Conservation (phyloP, 2,888 invertebrate species). For the Nezara viridula region DNA sequence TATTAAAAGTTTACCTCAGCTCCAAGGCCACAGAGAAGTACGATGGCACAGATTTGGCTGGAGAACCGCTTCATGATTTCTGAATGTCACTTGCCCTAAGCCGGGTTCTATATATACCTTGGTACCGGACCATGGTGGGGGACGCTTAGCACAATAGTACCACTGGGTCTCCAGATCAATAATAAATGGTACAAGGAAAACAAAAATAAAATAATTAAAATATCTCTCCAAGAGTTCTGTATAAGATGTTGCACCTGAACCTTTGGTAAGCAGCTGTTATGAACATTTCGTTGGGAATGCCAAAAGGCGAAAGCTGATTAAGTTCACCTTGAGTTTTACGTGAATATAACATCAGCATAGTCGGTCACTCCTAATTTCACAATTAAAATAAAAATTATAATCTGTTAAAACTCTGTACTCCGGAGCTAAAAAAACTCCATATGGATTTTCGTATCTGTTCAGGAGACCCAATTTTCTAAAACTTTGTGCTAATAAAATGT, state of each 20-base stretch:
- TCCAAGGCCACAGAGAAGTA: not conserved
- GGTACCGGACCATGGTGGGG: not conserved
- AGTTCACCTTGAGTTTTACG: not conserved
- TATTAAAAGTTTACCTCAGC: not conserved
- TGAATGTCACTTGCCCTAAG: slow-evolving; percentile 26
- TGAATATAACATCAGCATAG: not conserved
- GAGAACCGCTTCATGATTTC: not conserved
- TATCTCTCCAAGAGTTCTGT: not conserved
- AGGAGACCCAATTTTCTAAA: too few species aligned
- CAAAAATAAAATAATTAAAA: not conserved
- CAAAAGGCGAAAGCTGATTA: not conserved
- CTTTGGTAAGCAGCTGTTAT: not conserved
- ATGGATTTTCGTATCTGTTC: too few species aligned
- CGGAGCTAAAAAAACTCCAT: too few species aligned
- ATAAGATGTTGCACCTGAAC: not conserved
- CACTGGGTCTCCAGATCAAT: not conserved
- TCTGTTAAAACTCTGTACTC: too few species aligned
- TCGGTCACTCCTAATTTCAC: not conserved
- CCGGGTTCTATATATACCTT: slow-evolving; percentile 22
- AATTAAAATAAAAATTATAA: too few species aligned
- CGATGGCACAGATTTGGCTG: not conserved
- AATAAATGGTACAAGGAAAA: not conserved
- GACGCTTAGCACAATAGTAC: not conserved
- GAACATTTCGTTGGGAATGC: not conserved
- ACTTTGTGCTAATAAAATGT: too few species aligned